Evolutionary conservation across 2,113 vertebrate genomes (phyloP), one percentile per base, ranked within the genome.

Genomic region (Ctenodactylus gundi): DNA sequence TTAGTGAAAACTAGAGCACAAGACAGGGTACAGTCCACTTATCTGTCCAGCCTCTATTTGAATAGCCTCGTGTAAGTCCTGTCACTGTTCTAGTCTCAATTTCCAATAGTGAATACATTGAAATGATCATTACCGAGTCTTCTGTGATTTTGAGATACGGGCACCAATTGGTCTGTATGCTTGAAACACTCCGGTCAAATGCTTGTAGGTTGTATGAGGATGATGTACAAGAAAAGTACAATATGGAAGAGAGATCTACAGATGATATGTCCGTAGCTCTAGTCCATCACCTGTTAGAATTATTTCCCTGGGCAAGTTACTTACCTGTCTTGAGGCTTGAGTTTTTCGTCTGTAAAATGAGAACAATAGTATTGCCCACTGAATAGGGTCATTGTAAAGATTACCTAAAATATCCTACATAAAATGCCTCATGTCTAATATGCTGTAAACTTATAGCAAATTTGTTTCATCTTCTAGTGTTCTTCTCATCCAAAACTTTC

Each of bases 21-120:
- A 82, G 29, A 53, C 27, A 77, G 18, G 44, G 6, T 1, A 0
- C 4, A 36, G 18, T 7, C 1, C 1, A 10, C 58, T 9, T 9
- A 31, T 8, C 78, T 82, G 21, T 21, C 75, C 2, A 39, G 46
- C 2, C 7, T 44, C 78, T 58, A 21, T 46, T 44, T 17, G 36
- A 77, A 31, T 0, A 13, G 13, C 11, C 9, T 41, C 5, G 9
- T 72, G 20, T 55, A 49, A 60, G 44, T 36, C 44, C 39, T 51
- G 41, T 31, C 25, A 31, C 49, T n/a, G 13, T 18, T 58, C 36
- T 6, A 44, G 21, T 18, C 80, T 68, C 18, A 23, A 18, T 9
- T 25, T 60, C 65, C 31, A 75, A 6, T 4, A 41, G 7, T 36
- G 75, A 72, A 1, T 62, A 18, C 9, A 18, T 11, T 83, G 14